These are phyloP conservation scores for Cyanistes caeruleus DNA, from an alignment of 2,113 vertebrate genomes.

Conservation along the genomic window DNA sequence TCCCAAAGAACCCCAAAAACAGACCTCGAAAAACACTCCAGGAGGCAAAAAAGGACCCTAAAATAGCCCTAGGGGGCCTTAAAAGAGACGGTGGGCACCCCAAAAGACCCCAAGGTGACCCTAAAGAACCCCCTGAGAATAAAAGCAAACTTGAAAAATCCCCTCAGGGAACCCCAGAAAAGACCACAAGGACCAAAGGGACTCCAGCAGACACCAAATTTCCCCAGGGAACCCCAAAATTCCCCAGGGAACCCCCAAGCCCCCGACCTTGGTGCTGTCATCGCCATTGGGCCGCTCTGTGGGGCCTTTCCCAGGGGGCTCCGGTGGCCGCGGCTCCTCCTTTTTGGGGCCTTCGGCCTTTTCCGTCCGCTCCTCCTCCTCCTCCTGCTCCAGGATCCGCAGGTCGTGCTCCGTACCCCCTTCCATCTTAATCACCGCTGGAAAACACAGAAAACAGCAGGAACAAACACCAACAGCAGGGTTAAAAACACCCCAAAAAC, in stretches of 20 bases:
- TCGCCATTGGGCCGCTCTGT: fast-evolving
- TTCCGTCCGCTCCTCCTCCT: background rate
- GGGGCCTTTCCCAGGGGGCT: background rate
- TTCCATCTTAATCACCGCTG: background rate
- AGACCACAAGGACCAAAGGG: too few species aligned
- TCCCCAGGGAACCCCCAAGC: fast-evolving
- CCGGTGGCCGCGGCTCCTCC: background rate
- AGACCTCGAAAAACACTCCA: too few species aligned
- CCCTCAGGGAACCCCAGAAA: background rate
- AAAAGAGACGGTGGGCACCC: fast-evolving
- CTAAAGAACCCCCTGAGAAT: too few species aligned
- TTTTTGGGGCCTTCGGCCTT: background rate
- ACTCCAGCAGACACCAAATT: too few species aligned
- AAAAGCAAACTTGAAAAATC: too few species aligned
- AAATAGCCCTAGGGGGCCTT: too few species aligned
- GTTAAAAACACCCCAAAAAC: fast-evolving
- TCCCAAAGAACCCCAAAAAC: background rate
- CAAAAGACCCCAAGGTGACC: background rate
- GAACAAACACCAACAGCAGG: fast-evolving
- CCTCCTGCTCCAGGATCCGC: background rate
- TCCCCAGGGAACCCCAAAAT: background rate
- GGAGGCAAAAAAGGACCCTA: too few species aligned
- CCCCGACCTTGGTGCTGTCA: background rate
- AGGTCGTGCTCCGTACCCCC: background rate
- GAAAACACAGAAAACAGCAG: fast-evolving